Conservation (phyloP, 2,888 invertebrate species). For the Ophion obscuratus region DNA sequence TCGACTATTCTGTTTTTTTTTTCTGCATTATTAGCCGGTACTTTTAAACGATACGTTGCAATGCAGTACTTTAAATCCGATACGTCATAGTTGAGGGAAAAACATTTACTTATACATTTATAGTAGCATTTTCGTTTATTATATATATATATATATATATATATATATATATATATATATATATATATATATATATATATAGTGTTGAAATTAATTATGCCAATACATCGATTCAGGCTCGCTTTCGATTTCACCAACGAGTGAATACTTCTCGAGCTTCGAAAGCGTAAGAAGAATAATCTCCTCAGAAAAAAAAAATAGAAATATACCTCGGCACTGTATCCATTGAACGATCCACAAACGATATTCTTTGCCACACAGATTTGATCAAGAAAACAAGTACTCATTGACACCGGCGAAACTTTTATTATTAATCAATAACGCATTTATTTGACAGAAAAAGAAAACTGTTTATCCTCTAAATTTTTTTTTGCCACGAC, state of each 20-base stretch:
- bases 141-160: too few relatives aligned
- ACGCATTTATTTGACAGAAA: too few relatives aligned
- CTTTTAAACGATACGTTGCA: too few relatives aligned
- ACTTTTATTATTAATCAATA: too few relatives aligned
- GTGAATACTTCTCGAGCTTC: neutral
- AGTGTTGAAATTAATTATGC: neutral
- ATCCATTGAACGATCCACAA: conserved; percentile 58
- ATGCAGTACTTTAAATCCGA: too few relatives aligned
- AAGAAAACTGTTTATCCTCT: neutral
- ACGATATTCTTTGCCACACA: neutral
- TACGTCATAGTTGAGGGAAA: too few relatives aligned
- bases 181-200: neutral
- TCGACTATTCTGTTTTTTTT: neutral
- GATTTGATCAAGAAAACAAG: neutral
- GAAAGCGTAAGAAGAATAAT: neutral
- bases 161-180: too few relatives aligned
- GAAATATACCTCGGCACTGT: conserved; percentile 67
- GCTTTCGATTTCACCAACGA: neutral
- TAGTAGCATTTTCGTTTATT: neutral
- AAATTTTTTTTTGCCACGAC: neutral
- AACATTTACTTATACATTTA: too few relatives aligned
- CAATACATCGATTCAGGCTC: neutral
- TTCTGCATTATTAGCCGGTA: neutral
- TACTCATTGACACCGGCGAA: conserved; percentile 3
- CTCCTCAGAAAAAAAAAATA: neutral